These are phyloP conservation scores for Phrynocephalus versicolor DNA, from an alignment of 2,113 vertebrate species.

Conservation along the genomic window DNA sequence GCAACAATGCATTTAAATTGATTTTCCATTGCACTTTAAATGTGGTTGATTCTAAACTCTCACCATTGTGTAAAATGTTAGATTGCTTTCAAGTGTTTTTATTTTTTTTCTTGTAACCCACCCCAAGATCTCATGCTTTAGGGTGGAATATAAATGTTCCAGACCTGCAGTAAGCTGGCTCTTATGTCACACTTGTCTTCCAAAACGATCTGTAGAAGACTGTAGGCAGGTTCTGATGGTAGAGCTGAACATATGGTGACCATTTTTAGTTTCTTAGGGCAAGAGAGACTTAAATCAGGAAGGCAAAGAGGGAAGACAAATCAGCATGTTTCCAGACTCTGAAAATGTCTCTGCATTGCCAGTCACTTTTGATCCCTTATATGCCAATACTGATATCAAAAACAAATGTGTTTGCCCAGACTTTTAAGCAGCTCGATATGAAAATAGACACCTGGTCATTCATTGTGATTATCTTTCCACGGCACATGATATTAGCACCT, in stretches of 20 bases:
- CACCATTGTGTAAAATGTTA: no score
- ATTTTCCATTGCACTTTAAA: no score
- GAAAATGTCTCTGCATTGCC: background rate
- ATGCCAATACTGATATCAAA: background rate
- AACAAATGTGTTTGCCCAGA: background rate
- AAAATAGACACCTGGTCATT: background rate
- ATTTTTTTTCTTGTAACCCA: no score
- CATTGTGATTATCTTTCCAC: background rate
- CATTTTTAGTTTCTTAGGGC: background rate
- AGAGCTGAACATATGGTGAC: background rate
- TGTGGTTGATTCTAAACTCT: no score
- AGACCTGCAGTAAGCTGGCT: background rate
- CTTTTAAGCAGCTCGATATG: background rate
- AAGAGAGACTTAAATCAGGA: background rate
- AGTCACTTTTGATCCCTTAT: background rate
- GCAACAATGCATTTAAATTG: background rate
- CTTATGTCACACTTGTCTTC: background rate
- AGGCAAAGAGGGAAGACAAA: background rate
- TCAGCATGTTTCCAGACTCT: no score
- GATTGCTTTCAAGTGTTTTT: no score
- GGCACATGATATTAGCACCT: background rate
- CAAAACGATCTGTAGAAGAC: background rate
- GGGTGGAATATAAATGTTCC: no score
- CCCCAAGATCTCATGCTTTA: no score
- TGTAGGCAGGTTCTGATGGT: background rate